Conservation (phyloP, 2,888 invertebrate genomes). For the Notodonta ziczac region DNA sequence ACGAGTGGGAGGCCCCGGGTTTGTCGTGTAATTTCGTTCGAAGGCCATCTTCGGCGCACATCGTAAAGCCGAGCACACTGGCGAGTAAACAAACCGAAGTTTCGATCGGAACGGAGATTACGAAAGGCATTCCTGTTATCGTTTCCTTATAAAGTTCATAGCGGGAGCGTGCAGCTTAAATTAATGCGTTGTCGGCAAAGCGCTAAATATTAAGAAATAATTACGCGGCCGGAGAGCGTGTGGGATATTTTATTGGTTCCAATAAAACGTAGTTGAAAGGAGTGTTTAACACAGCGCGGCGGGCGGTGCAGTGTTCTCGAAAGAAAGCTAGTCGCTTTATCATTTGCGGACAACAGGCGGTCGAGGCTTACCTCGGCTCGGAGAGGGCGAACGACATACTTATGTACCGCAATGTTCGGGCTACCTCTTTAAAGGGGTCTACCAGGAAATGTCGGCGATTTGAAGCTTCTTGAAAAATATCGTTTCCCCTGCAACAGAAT, state of each 20-base stretch:
- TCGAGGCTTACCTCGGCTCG: conserved; percentile 65
- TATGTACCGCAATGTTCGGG: conserved; percentile 50
- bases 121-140: conserved; percentile 69
- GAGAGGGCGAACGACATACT: conserved; percentile 55
- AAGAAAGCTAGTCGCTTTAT: conserved; percentile 72
- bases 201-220: conserved; percentile 35
- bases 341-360: conserved; percentile 73
- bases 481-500: conserved; percentile 50
- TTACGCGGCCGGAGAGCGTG: conserved; percentile 27
- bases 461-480: conserved; percentile 62
- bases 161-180: conserved; percentile 54
- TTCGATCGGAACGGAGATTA: conserved; percentile 75
- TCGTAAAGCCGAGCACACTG: conserved; percentile 63
- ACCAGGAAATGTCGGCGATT: conserved; percentile 60
- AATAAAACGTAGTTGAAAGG: conserved; percentile 45
- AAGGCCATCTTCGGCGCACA: conserved; percentile 64
- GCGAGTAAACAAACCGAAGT: conserved; percentile 72
- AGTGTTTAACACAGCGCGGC: conserved; percentile 47
- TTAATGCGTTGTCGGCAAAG: conserved; percentile 48
- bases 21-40: conserved; percentile 69
- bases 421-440: conserved; percentile 50
- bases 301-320: conserved; percentile 49
- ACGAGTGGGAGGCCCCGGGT: conserved; percentile 51
- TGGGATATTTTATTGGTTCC: conserved; percentile 47
- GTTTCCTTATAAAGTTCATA: conserved; percentile 62